phyloP scores from a whole-genome alignment of 2,888 invertebrate genomes.

The Aphidius colemani region DNA sequence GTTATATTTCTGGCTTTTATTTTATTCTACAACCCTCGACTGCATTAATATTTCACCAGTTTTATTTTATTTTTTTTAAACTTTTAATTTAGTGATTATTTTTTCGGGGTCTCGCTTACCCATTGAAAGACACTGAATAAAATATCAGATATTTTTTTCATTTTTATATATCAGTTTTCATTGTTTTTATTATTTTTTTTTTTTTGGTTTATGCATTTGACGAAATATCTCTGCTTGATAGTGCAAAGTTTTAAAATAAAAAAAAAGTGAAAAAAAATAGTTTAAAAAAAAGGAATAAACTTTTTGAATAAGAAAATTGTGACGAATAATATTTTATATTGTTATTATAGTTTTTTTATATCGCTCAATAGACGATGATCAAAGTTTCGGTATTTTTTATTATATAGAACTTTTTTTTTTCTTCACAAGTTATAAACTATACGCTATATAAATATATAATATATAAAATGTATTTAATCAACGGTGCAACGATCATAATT shows the following conservation, averaged over 20 bases:
- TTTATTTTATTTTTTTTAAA: neutral
- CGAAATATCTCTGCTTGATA: neutral
- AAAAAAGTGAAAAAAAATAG: neutral
- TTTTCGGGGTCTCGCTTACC: neutral
- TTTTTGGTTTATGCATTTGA: no score
- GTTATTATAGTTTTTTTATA: no score
- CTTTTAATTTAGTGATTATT: conserved; percentile 3
- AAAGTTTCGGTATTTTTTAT: neutral
- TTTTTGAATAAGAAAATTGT: neutral
- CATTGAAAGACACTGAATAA: conserved; percentile 8
- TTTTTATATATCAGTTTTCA: conserved; percentile 1
- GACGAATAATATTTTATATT: no score
- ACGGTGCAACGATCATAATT: conserved; percentile 17
- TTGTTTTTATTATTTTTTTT: neutral
- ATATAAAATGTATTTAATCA: conserved; percentile 24
- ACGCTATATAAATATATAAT: conserved; percentile 14
- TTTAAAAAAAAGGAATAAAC: neutral
- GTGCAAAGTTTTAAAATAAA: conserved; percentile 6
- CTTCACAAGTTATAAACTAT: conserved; percentile 15
- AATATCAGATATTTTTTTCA: neutral
- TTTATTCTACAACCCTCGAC: no score
- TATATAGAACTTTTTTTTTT: neutral
- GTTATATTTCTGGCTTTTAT: no score
- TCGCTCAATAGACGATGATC: no score
- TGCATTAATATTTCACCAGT: neutral